A percentile compares a stretch with the other conserved stretches of the same genome.
These are phyloP conservation scores for Heliconius hortense DNA, from an alignment of 2,888 invertebrate species.

Conservation along the genomic window DNA sequence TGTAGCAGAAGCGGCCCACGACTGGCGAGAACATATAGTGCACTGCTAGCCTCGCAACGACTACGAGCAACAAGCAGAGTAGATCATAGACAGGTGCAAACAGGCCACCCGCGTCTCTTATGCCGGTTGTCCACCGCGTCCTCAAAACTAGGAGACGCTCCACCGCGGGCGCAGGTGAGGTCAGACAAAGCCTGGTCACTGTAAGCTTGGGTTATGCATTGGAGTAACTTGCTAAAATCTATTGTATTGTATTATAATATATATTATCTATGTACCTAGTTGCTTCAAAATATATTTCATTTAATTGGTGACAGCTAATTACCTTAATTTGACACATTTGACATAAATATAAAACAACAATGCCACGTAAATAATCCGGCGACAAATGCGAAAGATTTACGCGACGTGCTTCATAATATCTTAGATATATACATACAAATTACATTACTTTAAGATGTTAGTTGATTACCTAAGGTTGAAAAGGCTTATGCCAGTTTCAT, in stretches of 20 bases:
- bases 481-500: no score
- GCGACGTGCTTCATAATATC: no score
- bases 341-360: no score
- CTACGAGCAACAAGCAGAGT: conserved; percentile 50
- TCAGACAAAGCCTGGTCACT: conserved; percentile 53
- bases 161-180: conserved; percentile 78
- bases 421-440: no score
- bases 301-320: no score
- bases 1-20: conserved; percentile 59
- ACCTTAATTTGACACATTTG: no score
- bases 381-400: no score
- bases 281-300: neutral
- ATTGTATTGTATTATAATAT: no score
- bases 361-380: no score
- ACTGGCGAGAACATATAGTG: conserved; percentile 56
- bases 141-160: conserved; percentile 69
- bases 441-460: no score
- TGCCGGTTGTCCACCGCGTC: conserved; percentile 70
- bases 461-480: no score
- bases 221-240: neutral
- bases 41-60: conserved; percentile 58
- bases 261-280: neutral
- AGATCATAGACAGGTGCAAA: conserved; percentile 43
- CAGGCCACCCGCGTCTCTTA: conserved; percentile 59
- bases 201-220: conserved; percentile 22